These are phyloP conservation scores for Hyperoplus lanceolatus DNA, from an alignment of 2,797 vertebrate species.

Conservation along the genomic window DNA sequence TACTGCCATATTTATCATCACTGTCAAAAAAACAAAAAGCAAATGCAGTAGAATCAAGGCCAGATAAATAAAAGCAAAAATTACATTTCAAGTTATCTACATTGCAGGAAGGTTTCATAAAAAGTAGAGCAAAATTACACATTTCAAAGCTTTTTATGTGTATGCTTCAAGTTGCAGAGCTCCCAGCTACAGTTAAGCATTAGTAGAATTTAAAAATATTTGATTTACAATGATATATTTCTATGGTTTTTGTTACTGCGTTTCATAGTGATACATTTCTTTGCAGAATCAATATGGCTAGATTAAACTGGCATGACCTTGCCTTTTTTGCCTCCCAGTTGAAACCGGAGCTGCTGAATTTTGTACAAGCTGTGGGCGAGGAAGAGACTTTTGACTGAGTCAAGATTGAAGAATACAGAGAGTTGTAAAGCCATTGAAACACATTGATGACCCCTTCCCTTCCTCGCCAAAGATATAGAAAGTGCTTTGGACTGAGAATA, in stretches of 20 bases:
- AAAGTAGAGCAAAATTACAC: neutral
- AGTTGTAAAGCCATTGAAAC: constrained; percentile 14
- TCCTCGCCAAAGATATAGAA: neutral
- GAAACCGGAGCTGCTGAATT: neutral
- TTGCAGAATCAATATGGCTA: neutral
- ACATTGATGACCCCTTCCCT: constrained; percentile 15
- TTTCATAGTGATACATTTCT: neutral
- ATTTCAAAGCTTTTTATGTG: neutral
- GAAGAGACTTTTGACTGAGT: constrained; percentile 26
- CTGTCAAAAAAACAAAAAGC: neutral
- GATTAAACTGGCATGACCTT: neutral
- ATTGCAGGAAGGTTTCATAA: neutral
- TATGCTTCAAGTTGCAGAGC: neutral
- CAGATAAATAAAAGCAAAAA: neutral
- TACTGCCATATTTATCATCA: neutral
- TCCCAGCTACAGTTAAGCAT: neutral
- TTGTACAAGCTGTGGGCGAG: constrained; percentile 18
- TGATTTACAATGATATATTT: neutral
- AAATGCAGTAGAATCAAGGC: constrained; percentile 3
- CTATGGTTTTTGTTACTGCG: neutral
- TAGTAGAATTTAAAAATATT: neutral
- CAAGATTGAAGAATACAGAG: constrained; percentile 23
- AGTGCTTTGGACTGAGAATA: neutral
- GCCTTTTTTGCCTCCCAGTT: neutral
- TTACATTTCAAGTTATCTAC: neutral